Conservation (phyloP, 2,888 invertebrate species). For the Digitonthophagus gazella region DNA sequence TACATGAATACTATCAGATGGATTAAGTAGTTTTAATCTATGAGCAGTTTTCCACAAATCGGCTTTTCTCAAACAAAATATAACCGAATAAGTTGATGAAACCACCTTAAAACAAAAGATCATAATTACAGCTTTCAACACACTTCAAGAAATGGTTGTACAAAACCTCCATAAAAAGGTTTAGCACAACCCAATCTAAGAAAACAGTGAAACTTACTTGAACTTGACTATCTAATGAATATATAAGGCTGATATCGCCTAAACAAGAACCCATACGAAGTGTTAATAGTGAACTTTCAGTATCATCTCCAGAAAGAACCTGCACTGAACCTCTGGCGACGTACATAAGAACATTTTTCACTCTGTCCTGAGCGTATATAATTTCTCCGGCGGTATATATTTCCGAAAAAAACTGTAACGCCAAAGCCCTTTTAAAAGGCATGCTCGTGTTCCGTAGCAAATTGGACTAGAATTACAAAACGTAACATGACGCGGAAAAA, state of each 20-base stretch:
- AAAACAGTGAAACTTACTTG: too few relatives aligned
- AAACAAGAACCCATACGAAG: constrained; percentile 34
- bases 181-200: too few relatives aligned
- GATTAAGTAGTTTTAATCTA: constrained; percentile 24
- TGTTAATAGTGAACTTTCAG: constrained; percentile 35
- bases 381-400: constrained; percentile 35
- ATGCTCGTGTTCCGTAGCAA: constrained; percentile 29
- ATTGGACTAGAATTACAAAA: constrained; percentile 28
- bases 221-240: constrained; percentile 30
- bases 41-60: constrained; percentile 30
- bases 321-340: constrained; percentile 35
- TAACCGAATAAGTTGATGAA: constrained; percentile 34
- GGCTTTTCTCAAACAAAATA: constrained; percentile 31
- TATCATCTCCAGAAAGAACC: constrained; percentile 35
- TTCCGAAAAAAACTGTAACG: constrained; percentile 32
- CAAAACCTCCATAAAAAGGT: too few relatives aligned
- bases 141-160: not conserved
- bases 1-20: constrained; percentile 24
- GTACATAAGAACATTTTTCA: constrained; percentile 33
- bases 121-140: too few relatives aligned
- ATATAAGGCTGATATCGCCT: constrained; percentile 33
- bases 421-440: constrained; percentile 34
- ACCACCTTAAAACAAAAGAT: constrained; percentile 27
- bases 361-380: constrained; percentile 31
- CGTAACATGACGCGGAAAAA: not conserved